Conservation (phyloP, 92 coral and sea anemone species). For the Zoanthus sociatus region DNA sequence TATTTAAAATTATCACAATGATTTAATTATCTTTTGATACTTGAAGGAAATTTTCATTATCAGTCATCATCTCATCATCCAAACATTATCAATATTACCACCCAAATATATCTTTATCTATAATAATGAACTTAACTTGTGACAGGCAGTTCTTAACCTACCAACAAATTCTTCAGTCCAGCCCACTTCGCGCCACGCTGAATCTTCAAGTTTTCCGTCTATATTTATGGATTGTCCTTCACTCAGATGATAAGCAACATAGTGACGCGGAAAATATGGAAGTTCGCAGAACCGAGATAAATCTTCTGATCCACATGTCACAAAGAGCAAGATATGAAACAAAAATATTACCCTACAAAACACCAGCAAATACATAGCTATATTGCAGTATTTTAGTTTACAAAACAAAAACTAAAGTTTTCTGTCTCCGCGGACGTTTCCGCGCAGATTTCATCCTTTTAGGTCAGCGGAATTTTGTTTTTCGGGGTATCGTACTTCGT, state of each 20-base stretch:
- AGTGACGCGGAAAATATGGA: slow-evolving; percentile 52
- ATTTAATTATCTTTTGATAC: no score
- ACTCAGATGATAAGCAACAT: slow-evolving; percentile 73
- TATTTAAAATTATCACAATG: no score
- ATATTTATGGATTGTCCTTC: slow-evolving; percentile 63
- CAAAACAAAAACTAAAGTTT: not conserved
- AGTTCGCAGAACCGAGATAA: slow-evolving; percentile 63
- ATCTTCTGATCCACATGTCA: not conserved
- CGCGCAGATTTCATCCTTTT: not conserved
- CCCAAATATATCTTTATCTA: not conserved
- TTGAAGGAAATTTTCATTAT: no score
- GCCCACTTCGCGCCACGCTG: slow-evolving; percentile 75
- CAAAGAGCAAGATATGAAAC: not conserved
- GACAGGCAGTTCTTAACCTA: slow-evolving; percentile 1
- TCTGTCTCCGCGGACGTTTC: not conserved
- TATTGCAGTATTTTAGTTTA: not conserved
- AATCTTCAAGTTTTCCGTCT: slow-evolving; percentile 83
- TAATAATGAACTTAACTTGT: not conserved
- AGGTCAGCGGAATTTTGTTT: not conserved
- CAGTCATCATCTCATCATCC: no score
- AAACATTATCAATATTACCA: no score
- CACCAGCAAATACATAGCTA: slow-evolving; percentile 3
- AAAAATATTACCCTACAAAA: not conserved
- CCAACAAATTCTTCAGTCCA: slow-evolving; percentile 90
- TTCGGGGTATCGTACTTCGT: no score